A percentile compares a stretch with the other conserved stretches of the same genome.
These are phyloP conservation scores for Drosophila arawakana DNA, from an alignment of 1,140 invertebrate species.

Conservation along the genomic window DNA sequence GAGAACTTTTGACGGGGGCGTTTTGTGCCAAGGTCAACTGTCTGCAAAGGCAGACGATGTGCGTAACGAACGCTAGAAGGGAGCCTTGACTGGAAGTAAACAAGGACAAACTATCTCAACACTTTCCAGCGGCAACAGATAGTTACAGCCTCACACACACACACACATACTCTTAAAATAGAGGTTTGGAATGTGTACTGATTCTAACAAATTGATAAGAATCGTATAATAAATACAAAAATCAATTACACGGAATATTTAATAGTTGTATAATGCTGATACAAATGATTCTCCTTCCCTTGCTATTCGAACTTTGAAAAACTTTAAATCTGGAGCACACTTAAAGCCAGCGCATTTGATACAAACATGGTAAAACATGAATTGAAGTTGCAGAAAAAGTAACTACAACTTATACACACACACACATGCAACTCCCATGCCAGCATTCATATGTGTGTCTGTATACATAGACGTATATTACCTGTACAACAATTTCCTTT, in stretches of 20 bases:
- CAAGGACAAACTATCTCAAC: slow-evolving; percentile 11
- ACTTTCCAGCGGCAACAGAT: slow-evolving; percentile 19
- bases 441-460: background rate
- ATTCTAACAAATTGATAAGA: slow-evolving; percentile 5
- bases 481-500: slow-evolving; percentile 35
- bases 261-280: background rate
- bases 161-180: background rate
- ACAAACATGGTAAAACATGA: slow-evolving; percentile 15
- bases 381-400: slow-evolving; percentile 20
- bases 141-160: slow-evolving; percentile 8
- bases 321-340: slow-evolving; percentile 15
- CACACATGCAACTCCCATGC: background rate
- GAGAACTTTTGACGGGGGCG: slow-evolving; percentile 31
- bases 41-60: slow-evolving; percentile 38
- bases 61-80: slow-evolving; percentile 8
- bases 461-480: slow-evolving; percentile 27
- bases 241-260: background rate
- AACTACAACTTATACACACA: background rate
- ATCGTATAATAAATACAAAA: background rate
- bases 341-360: slow-evolving; percentile 8
- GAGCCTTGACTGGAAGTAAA: slow-evolving; percentile 9
- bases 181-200: background rate
- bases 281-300: background rate
- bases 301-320: background rate
- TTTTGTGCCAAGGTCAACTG: slow-evolving; percentile 53